Evolutionary conservation across 2,888 invertebrate genomes (phyloP).

Genomic region (Athalia rosae): DNA sequence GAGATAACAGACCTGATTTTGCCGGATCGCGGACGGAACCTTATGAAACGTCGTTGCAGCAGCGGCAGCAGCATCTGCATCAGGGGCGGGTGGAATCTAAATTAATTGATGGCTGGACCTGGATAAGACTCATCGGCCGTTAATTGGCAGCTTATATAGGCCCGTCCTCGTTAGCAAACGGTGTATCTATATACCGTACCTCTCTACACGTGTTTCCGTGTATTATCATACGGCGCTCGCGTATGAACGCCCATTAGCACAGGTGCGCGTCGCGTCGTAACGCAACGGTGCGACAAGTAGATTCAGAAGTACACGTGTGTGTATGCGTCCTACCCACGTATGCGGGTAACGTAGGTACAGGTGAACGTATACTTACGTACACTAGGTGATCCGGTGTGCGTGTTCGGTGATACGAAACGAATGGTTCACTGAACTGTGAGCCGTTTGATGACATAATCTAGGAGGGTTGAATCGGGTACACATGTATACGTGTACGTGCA

Average conservation of each 20-base stretch:
- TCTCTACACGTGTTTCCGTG: conserved; percentile 55
- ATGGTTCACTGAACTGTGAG: conserved; percentile 59
- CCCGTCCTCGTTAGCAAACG: conserved; percentile 67
- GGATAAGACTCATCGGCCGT: conserved; percentile 66
- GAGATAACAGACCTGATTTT: neutral
- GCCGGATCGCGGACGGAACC: neutral
- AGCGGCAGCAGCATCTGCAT: neutral
- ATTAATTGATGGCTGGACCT: conserved; percentile 68
- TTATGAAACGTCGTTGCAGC: neutral
- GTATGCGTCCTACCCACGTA: no score
- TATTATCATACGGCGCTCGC: conserved; percentile 35
- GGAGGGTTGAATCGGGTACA: conserved; percentile 28
- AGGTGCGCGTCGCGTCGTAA: conserved; percentile 41
- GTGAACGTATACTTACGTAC: no score
- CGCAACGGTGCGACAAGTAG: conserved; percentile 2
- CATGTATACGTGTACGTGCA: neutral
- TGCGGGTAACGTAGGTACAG: no score
- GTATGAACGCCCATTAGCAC: conserved; percentile 42
- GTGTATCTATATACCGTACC: conserved; percentile 50
- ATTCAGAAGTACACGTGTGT: no score
- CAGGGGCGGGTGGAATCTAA: conserved; percentile 59
- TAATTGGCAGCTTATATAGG: conserved; percentile 71
- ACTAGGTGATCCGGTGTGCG: neutral
- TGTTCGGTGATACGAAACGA: conserved; percentile 58
- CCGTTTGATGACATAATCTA: conserved; percentile 61